Evolutionary conservation across 1,140 invertebrate genomes (phyloP), one percentile per base, ranked within the genome.

Genomic region (Chironomus striatipennis): DNA sequence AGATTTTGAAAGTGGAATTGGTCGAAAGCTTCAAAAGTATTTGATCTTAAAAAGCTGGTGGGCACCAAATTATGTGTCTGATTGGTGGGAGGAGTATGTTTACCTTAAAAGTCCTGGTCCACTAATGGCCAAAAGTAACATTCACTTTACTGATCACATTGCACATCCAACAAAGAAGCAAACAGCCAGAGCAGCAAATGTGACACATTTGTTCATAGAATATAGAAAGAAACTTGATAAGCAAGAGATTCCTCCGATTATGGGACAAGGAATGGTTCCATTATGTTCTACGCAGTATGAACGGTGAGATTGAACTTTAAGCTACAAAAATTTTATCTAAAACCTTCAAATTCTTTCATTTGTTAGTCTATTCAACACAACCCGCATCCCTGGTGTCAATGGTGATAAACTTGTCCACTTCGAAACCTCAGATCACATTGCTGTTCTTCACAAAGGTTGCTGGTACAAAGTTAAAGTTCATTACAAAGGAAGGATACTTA

Each of bases 31-130:
- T 20, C 65, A 70, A 70, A n/a, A 17, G 5, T 70, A 70, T 20
- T 70, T 70, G 6, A 70, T 70, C 7, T 70, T 70, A 20, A 70
- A 70, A 20, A 70, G 65, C 7, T 70, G 65, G 65, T 93, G 91
- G 91, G 88, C 91, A 0, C 89, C 87, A 67, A 94, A 94, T 86
- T 90, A 97, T 84, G 94, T 98, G 0, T 95, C 94, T 12, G 96
- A 98, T 88, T 98, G 96, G 96, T 98, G 96, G 97, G 97, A 98
- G 83, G 95, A 98, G 81, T 98, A 96, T 82, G 95, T 98, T 18
- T 98, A 98, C 81, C 85, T 98, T 0, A 84, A 94, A 73, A 94
- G 95, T 43, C 86, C 96, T 47, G 91, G 92, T 6, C 93, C 96
- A 0, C 87, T 98, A 12, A 96, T 98, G 91, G 90, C 97, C 10